These are phyloP conservation scores for Myotis daubentonii DNA, from an alignment of 2,797 vertebrate genomes.

Conservation along the genomic window DNA sequence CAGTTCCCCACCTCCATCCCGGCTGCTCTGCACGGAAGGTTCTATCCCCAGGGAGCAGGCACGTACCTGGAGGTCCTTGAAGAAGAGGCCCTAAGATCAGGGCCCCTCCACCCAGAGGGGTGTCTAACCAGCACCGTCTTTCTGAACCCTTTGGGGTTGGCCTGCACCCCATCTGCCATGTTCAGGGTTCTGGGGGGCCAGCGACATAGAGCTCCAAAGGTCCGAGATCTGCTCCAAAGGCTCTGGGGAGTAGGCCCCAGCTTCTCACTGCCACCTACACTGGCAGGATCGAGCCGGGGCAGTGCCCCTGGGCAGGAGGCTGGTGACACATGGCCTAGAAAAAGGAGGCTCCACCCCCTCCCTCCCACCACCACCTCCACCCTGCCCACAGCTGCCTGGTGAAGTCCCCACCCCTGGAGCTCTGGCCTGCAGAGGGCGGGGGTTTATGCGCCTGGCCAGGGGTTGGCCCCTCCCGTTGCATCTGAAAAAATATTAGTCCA, in stretches of 20 bases:
- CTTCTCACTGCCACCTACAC: background rate
- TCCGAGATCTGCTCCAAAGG: background rate
- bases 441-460: background rate
- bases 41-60: background rate
- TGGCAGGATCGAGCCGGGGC: slow-evolving; percentile 2
- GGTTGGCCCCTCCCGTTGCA: background rate
- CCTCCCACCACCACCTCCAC: slow-evolving; percentile 26
- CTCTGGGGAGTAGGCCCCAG: slow-evolving; percentile 72
- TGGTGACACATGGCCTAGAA: slow-evolving; percentile 71
- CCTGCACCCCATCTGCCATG: slow-evolving; percentile 71
- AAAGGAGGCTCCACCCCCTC: slow-evolving; percentile 62
- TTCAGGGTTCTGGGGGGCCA: slow-evolving; percentile 45
- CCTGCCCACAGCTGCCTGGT: slow-evolving; percentile 42
- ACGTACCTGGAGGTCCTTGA: slow-evolving; percentile 70
- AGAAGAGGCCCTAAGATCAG: background rate
- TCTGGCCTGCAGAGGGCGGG: background rate
- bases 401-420: background rate
- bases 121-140: slow-evolving; percentile 75
- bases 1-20: background rate
- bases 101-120: background rate
- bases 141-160: slow-evolving; percentile 75
- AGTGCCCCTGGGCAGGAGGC: slow-evolving; percentile 52
- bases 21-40: background rate
- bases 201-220: slow-evolving; percentile 58
- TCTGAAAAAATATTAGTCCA: background rate